Conservation (phyloP, 2,888 invertebrate species). For the Poecilobothrus nobilitatus region DNA sequence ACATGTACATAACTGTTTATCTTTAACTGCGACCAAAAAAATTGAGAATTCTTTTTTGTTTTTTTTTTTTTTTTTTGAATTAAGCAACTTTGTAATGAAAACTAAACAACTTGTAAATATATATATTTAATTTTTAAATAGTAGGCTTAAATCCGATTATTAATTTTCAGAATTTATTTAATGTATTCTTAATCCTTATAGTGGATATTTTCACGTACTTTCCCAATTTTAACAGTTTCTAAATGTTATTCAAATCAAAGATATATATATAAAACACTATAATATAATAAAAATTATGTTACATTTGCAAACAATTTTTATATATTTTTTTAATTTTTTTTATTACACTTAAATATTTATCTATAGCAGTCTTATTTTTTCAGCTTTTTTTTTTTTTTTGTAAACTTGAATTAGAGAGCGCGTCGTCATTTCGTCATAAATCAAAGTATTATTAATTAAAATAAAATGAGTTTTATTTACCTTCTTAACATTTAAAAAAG, state of each 20-base stretch:
- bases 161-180: neutral
- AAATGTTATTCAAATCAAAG: too few relatives aligned
- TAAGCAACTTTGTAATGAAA: too few relatives aligned
- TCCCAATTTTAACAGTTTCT: too few relatives aligned
- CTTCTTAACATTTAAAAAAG: neutral
- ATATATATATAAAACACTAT: neutral
- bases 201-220: too few relatives aligned
- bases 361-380: neutral
- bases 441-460: constrained; percentile 1
- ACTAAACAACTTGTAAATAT: too few relatives aligned
- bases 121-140: neutral
- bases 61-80: too few relatives aligned
- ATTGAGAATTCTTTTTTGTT: too few relatives aligned
- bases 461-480: neutral
- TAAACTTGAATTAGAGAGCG: neutral
- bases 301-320: neutral
- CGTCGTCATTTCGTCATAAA: neutral
- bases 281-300: neutral
- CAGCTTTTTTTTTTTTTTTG: too few relatives aligned
- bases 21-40: too few relatives aligned
- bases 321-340: neutral
- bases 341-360: neutral
- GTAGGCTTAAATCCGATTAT: neutral
- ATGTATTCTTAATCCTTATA: too few relatives aligned
- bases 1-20: too few relatives aligned